Conservation (phyloP, 2,888 invertebrate genomes). For the Coleophora deauratella region DNA sequence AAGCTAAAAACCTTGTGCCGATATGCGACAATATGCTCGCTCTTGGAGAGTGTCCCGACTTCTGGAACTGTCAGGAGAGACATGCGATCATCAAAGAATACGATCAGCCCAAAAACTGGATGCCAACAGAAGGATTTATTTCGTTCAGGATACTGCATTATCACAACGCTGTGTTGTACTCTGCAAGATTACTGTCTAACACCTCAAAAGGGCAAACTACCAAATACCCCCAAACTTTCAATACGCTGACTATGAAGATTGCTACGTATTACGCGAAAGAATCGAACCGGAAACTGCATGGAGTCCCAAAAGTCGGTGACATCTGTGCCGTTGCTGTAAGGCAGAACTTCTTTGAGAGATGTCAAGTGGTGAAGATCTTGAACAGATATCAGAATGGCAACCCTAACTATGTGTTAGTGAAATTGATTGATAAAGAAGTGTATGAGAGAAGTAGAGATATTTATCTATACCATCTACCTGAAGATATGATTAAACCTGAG, state of each 20-base stretch:
- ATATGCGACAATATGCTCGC: slow-evolving; percentile 77
- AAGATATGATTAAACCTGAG: slow-evolving; percentile 58
- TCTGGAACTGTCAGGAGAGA: slow-evolving; percentile 72
- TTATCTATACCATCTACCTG: slow-evolving; percentile 64
- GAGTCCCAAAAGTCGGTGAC: slow-evolving; percentile 66
- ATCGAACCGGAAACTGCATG: slow-evolving; percentile 41
- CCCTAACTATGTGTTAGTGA: slow-evolving; percentile 54
- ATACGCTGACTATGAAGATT: slow-evolving; percentile 46
- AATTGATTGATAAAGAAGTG: slow-evolving; percentile 76
- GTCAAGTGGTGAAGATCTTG: slow-evolving; percentile 66
- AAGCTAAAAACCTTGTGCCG: slow-evolving; percentile 49
- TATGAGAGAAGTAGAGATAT: slow-evolving; percentile 47
- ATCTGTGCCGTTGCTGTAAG: slow-evolving; percentile 69
- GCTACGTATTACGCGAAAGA: slow-evolving; percentile 50
- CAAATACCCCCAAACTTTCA: slow-evolving; percentile 47
- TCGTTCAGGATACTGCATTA: slow-evolving; percentile 73
- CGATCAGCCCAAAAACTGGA: slow-evolving; percentile 64
- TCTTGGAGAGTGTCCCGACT: slow-evolving; percentile 77
- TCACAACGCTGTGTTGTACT: slow-evolving; percentile 76
- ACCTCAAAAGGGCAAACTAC: slow-evolving; percentile 20
- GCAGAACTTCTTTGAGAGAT: slow-evolving; percentile 66
- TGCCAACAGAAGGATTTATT: slow-evolving; percentile 71
- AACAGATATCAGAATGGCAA: slow-evolving; percentile 34
- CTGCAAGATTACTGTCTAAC: slow-evolving; percentile 62
- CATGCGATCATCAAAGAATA: slow-evolving; percentile 74